Evolutionary conservation across 1,140 invertebrate species (phyloP).

Genomic region (Bombus fervidus): DNA sequence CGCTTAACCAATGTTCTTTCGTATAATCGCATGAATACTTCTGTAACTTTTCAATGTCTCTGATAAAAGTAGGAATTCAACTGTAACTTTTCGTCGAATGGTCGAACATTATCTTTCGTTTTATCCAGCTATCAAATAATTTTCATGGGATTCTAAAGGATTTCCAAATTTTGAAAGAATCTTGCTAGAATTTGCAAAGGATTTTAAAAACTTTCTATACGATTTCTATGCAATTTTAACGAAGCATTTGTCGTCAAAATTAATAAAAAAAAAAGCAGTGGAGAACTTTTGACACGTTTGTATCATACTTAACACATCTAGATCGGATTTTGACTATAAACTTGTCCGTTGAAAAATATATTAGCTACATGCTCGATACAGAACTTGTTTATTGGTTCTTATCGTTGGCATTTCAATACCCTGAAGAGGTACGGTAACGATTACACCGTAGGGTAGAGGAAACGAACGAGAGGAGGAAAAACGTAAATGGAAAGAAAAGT

Average conservation of each 20-base stretch:
- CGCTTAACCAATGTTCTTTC: no score
- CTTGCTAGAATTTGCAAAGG: not conserved
- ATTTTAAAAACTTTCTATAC: not conserved
- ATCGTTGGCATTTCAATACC: not conserved
- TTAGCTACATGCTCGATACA: not conserved
- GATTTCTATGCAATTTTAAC: not conserved
- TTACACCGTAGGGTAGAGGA: not conserved
- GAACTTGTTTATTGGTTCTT: not conserved
- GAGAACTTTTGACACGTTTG: not conserved
- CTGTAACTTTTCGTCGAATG: no score
- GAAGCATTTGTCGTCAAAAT: no score
- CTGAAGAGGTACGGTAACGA: not conserved
- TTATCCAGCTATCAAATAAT: not conserved
- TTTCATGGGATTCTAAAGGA: not conserved
- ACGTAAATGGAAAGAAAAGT: not conserved
- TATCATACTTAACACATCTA: no score
- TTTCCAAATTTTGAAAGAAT: not conserved
- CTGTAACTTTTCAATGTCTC: no score
- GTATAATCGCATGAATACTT: no score
- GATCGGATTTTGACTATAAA: not conserved
- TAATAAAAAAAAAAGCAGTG: not conserved
- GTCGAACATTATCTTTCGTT: no score
- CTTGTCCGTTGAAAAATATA: not conserved
- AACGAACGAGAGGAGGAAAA: not conserved
- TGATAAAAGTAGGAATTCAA: no score